Conservation (phyloP, 2,113 vertebrate genomes). For the Dromas ardeola region DNA sequence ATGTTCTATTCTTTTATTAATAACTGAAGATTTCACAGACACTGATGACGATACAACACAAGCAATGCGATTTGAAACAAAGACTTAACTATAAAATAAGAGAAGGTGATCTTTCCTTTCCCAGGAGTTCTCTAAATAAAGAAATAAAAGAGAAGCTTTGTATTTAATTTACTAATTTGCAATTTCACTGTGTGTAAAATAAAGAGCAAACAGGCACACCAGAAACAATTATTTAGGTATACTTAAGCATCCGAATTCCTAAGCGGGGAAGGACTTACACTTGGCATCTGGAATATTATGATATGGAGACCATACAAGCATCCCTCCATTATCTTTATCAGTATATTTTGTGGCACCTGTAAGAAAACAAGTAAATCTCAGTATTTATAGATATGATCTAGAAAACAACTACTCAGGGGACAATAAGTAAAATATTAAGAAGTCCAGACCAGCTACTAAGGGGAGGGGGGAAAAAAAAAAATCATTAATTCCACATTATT, state of each 20-base stretch:
- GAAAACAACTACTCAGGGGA: neutral
- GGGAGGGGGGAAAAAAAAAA: rapidly evolving
- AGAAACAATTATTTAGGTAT: neutral
- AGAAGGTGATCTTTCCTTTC: neutral
- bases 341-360: constrained; percentile 91
- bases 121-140: neutral
- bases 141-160: neutral
- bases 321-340: constrained; percentile 94
- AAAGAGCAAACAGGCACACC: neutral
- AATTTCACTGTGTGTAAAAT: neutral
- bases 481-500: neutral
- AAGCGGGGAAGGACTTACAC: constrained; percentile 78
- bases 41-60: neutral
- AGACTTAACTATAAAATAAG: neutral
- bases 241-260: neutral
- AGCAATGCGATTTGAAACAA: neutral
- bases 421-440: neutral
- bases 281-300: constrained; percentile 90
- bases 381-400: neutral
- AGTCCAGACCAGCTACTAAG: neutral
- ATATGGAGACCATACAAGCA: constrained; percentile 97
- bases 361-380: constrained; percentile 52
- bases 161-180: neutral
- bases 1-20: neutral
- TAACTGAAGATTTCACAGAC: neutral